Base-by-base conservation (phyloP, 2,113 vertebrate genomes). In the Rousettus leschenaultii region DNA sequence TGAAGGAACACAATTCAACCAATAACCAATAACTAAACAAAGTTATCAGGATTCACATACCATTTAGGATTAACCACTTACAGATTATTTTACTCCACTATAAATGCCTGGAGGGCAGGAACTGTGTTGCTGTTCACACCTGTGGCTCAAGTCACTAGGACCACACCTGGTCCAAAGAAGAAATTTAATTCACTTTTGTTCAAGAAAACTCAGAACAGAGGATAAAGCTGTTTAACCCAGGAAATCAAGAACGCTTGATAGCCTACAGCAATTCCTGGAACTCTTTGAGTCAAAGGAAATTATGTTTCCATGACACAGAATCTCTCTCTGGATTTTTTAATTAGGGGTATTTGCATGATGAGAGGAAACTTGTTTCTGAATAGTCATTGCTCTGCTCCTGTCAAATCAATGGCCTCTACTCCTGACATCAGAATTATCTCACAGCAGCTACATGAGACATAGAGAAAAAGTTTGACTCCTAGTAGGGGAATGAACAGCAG, bases 241-340 rank as follows among this genome's bases (percentile, higher is more conserved):
- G 84, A 96, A 89, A 83, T 96, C 55, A 91, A 78, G 70, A 87
- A 92, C 86, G 77, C 63, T 83, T 89, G 68, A 89, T 83, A 91
- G 94, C 95, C 96, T 43, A 45, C 45, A 96, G 97, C 89, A 96
- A 91, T 97, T 97, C 95, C 95, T 96, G 96, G 84, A 97, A 96
- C 68, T 91, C 65, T 95, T 90, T 98, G 96, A 98, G 94, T 97
- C 94, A 98, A 97, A 91, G 94, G 96, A 97, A 97, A 98, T 97
- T 91, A 91, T 95, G 80, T 96, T 96, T 96, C 93, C 91, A 61
- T 97, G 97, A 96, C 97, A 97, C 96, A 97, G 94, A 93, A 82
- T 97, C 94, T 94, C 82, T 96, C 75, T 97, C 90, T 95, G 89
- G 94, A 89, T 96, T 96, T 96, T 94, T 97, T 97, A 98, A 97